These are phyloP conservation scores for Xiphydria camelus DNA, from an alignment of 2,888 invertebrate species.

Conservation along the genomic window DNA sequence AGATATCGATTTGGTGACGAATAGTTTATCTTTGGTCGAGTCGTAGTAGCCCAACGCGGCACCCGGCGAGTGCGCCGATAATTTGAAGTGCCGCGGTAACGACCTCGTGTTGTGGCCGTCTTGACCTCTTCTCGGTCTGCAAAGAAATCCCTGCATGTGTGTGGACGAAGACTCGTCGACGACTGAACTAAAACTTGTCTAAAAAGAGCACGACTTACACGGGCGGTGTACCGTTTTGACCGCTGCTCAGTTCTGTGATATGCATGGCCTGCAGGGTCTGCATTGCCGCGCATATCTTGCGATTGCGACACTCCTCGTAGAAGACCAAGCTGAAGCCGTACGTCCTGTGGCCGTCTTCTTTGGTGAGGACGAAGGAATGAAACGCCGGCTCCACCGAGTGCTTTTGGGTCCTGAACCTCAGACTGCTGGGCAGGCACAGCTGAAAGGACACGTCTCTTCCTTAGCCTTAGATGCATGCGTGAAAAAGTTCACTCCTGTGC, in stretches of 20 bases:
- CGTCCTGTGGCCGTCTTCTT: constrained; percentile 92
- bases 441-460: constrained; percentile 62
- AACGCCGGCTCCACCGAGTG: constrained; percentile 83
- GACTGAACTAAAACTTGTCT: no score
- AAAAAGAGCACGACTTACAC: constrained; percentile 38
- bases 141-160: no score
- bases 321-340: constrained; percentile 95
- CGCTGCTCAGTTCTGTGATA: constrained; percentile 85
- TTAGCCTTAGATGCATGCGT: no score
- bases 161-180: constrained; percentile 8
- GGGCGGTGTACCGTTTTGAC: constrained; percentile 62
- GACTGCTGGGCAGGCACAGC: constrained; percentile 93
- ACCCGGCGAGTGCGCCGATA: constrained; percentile 74
- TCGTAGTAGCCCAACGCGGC: constrained; percentile 89
- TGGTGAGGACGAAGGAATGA: constrained; percentile 96
- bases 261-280: constrained; percentile 94
- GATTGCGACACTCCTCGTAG: constrained; percentile 92
- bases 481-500: no score
- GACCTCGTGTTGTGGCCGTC: constrained; percentile 80
- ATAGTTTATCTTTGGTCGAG: constrained; percentile 89
- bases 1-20: constrained; percentile 93
- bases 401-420: constrained; percentile 93
- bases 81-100: constrained; percentile 86
- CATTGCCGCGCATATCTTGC: constrained; percentile 93
- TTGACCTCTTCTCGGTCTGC: constrained; percentile 50